phyloP scores from a whole-genome alignment of 2,113 vertebrate species.

The Porphyrio hochstetteri region DNA sequence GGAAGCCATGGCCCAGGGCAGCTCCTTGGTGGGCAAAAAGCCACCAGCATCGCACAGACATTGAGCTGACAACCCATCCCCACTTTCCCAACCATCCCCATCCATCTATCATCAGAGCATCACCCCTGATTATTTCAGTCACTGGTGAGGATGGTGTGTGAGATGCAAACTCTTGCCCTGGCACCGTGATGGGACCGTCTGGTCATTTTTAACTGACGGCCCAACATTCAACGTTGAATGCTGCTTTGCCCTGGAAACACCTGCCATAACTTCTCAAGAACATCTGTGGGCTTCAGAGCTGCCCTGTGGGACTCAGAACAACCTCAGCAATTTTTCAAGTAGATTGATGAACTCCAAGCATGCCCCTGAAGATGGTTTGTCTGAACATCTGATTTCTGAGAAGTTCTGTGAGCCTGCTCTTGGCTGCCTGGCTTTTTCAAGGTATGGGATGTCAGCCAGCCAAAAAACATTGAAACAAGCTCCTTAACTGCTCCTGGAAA shows the following conservation, averaged over 20 bases:
- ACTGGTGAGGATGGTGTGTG: neutral
- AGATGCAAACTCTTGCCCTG: neutral
- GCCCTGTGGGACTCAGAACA: neutral
- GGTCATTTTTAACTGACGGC: neutral
- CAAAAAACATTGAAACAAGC: neutral
- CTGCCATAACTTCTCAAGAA: neutral
- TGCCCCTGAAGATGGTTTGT: neutral
- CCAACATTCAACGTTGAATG: neutral
- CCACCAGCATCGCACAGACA: neutral
- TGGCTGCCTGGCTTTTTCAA: neutral
- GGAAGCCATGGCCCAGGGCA: neutral
- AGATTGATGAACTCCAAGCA: neutral
- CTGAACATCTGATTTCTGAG: neutral
- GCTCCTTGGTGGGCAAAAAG: neutral
- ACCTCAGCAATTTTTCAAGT: neutral
- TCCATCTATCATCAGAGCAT: neutral
- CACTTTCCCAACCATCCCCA: neutral
- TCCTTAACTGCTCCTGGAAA: constrained; percentile 13
- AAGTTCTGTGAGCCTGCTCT: neutral
- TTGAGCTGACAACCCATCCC: neutral
- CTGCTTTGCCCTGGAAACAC: neutral
- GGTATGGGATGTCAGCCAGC: neutral
- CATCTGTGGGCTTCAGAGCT: neutral
- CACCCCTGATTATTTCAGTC: neutral
- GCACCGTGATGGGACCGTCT: neutral